Base-by-base conservation (phyloP, 2,888 invertebrate species). In the Ophraella communa region DNA sequence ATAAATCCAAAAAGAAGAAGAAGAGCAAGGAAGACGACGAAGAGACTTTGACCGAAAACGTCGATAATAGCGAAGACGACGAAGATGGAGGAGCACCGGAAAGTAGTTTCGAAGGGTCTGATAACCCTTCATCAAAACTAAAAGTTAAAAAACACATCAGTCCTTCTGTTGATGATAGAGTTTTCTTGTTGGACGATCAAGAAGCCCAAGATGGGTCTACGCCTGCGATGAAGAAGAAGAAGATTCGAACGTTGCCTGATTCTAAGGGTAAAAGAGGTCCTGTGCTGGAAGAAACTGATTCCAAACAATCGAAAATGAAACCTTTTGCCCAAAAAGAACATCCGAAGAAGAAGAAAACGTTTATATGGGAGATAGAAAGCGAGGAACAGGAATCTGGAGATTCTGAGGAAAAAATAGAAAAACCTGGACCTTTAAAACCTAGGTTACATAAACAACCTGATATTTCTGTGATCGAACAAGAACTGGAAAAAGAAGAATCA, bases 151-250 rank as follows among this genome's bases (percentile, higher is more conserved):
- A 7, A 39, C 14, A 17, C 14, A 39, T 17, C 5, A 39, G 39
- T 3, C 14, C 4, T 39, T 39, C 14, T 39, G 7, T 14, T 7
- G 17, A 39, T 1, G 39, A 51, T 17, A n/a, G 24, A 51, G 3
- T 4, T 5, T 27, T 4, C n/a, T 17, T 51, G 27, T 27, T 51
- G 11, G 49, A 51, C 24, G 49, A 51, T 14, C 27, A 51, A 51
- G 49, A 51, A 14, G 3, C 17, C 17, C 24, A n/a, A 51, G n/a
- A n/a, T 4, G 49, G 27, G 7, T 51, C 49, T 4, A 51, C 49
- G 1, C 49, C 49, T 7, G 49, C 49, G 5, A 51, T 51, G 49
- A 27, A 27, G 4, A 51, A 51, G 27, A 51, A 51, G 27, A 51
- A 27, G 17, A n/a, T 3, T 39, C 39, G 17, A 5, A 2, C 7